Evolutionary conservation across 2,888 invertebrate genomes (phyloP), one percentile per base, ranked within the genome.

Genomic region (Charanyca ferruginea): DNA sequence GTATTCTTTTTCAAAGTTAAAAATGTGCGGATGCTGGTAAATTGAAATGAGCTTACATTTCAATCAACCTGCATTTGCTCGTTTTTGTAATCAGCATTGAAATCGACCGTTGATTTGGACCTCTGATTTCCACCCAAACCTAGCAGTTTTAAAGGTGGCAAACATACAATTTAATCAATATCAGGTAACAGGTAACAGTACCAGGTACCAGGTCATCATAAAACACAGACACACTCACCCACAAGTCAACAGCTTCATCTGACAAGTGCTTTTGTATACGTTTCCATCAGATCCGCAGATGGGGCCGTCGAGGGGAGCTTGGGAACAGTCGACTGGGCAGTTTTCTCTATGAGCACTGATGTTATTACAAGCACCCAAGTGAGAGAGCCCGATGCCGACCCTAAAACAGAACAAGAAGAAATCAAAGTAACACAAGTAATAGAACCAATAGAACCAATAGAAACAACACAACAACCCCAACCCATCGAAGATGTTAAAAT

Each of bases 271-370:
- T 87, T 98, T 98, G 95, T 99, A 99, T 0, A 98, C 98, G 86
- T 98, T 98, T 35, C 98, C 98, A 87, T 99, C 98, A 66, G 98
- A 98, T 4, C 98, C 99, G 88, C 99, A 99, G 74, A 99, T 97
- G 0, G 98, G 98, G 0, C 98, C 98, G 83, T 98, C 98, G 77
- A 97, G 96, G 0, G 98, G 98, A 0, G 98, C 98, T 84, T 97
- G 97, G 38, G 98, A 97, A 89, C 98, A 98, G 81, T 97, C 97
- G 5, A 98, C 97, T 0, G 99, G 98, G 83, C 99, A 99, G 87
- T 98, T 98, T 90, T 98, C 98, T 16, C 98, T 96, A 81, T 98
- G 97, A 0, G 98, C 98, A 66, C 97, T 97, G 84, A 97, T 93
- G 83, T 96, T 96, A 84, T 95, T 98, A 89, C 98, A 98, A 55